Evolutionary conservation across 1,140 invertebrate genomes (phyloP).

Genomic region (Leptoteleia sp.): DNA sequence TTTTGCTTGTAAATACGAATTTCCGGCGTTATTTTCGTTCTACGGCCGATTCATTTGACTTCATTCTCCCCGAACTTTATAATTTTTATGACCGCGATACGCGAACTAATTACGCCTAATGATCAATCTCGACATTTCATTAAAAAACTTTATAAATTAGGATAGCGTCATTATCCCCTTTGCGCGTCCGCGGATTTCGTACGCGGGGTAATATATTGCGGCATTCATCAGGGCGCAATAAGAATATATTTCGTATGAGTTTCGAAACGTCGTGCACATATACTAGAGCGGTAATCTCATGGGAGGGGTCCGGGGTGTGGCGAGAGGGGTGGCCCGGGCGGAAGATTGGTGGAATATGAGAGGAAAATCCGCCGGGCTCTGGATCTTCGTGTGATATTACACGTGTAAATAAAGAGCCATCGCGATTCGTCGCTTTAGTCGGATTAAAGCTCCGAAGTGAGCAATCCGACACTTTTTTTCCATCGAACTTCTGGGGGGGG

Average conservation of each 20-base stretch:
- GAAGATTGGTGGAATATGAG: constrained; percentile 62
- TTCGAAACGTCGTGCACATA: constrained; percentile 43
- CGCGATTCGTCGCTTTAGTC: constrained; percentile 66
- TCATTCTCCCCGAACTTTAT: no score
- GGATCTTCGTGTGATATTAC: constrained; percentile 66
- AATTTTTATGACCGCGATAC: background rate
- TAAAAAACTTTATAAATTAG: constrained; percentile 39
- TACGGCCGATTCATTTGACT: no score
- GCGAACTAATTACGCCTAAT: constrained; percentile 15
- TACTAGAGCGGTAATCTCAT: constrained; percentile 40
- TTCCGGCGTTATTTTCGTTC: no score
- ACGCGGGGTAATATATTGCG: constrained; percentile 33
- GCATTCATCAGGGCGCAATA: constrained; percentile 48
- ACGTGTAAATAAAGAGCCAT: constrained; percentile 68
- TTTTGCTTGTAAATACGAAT: no score
- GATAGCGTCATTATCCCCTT: constrained; percentile 21
- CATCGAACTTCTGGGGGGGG: constrained; percentile 15
- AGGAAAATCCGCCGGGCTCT: constrained; percentile 50
- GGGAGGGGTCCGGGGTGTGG: constrained; percentile 4
- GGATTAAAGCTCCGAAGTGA: constrained; percentile 62
- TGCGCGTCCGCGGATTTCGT: constrained; percentile 1
- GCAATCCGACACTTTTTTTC: constrained; percentile 41
- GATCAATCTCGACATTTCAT: constrained; percentile 25
- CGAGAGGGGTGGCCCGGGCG: constrained; percentile 6
- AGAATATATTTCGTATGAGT: constrained; percentile 60